Evolutionary conservation across 37 sponge, comb jelly and placozoan species (phyloP).

Genomic region (Beroe forskalii): DNA sequence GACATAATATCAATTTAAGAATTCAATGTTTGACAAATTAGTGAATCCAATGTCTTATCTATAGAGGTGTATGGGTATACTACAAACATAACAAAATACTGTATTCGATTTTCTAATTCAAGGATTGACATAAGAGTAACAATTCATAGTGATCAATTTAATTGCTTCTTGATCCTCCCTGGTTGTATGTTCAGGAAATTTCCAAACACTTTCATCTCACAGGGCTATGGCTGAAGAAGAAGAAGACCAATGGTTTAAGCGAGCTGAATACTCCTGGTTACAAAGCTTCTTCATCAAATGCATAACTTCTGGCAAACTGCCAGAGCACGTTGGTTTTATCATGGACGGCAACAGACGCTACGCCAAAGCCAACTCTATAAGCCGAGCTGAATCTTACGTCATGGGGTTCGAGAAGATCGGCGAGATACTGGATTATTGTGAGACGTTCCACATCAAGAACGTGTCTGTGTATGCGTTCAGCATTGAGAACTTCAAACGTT

Average conservation of each 20-base stretch:
- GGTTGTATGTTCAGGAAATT: too few species aligned
- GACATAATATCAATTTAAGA: too few species aligned
- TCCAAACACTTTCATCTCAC: too few species aligned
- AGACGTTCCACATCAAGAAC: conserved; percentile 83
- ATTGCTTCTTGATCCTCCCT: too few species aligned
- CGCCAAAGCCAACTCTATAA: conserved; percentile 66
- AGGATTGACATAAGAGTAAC: too few species aligned
- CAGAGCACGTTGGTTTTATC: conserved; percentile 91
- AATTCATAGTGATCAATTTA: too few species aligned
- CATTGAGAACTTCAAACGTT: conserved; percentile 95
- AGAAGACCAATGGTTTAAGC: conserved; percentile 29
- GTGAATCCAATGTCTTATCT: too few species aligned
- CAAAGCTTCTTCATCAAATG: conserved; percentile 63
- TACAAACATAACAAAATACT: too few species aligned
- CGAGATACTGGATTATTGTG: conserved; percentile 92
- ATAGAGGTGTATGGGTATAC: too few species aligned
- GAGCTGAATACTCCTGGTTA: conserved; percentile 51
- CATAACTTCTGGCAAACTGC: conserved; percentile 68
- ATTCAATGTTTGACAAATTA: too few species aligned
- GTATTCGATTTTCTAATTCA: too few species aligned
- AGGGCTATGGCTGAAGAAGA: conserved; percentile 11
- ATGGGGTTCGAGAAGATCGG: conserved; percentile 92
- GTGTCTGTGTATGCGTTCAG: conserved; percentile 98
- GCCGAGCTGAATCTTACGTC: conserved; percentile 73
- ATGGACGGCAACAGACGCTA: conserved; percentile 98